Conservation (phyloP, 2,113 vertebrate genomes). For the Nansenia antarctica region DNA sequence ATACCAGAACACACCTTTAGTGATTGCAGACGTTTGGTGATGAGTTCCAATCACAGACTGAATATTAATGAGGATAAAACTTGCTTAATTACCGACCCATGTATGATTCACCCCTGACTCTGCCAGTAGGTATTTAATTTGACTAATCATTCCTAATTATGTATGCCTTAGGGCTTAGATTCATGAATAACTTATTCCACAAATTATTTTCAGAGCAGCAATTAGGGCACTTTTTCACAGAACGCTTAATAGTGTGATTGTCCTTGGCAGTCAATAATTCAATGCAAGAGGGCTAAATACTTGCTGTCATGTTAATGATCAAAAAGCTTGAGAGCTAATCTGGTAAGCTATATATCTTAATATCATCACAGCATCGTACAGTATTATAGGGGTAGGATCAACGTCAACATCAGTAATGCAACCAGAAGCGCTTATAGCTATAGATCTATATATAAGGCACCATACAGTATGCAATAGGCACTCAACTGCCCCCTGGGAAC, state of each 20-base stretch:
- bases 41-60: slow-evolving; percentile 32
- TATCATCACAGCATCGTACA: too few species aligned
- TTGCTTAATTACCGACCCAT: slow-evolving; percentile 47
- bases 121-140: slow-evolving; percentile 55
- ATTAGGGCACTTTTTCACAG: slow-evolving; percentile 33
- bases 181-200: slow-evolving; percentile 61
- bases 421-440: too few species aligned
- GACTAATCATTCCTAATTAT: slow-evolving; percentile 62
- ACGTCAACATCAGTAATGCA: too few species aligned
- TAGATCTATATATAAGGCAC: too few species aligned
- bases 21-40: slow-evolving; percentile 32
- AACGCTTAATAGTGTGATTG: background rate
- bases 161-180: slow-evolving; percentile 41
- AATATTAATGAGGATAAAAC: slow-evolving; percentile 33
- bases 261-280: background rate
- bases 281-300: background rate
- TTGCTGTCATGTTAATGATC: too few species aligned
- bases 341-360: too few species aligned
- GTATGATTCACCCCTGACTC: slow-evolving; percentile 31
- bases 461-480: too few species aligned
- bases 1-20: too few species aligned
- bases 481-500: slow-evolving; percentile 39
- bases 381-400: too few species aligned
- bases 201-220: slow-evolving; percentile 46
- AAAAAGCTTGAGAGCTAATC: too few species aligned